Base-by-base conservation (phyloP, 2,113 vertebrate genomes). In the Cyprinodon variegatus region DNA sequence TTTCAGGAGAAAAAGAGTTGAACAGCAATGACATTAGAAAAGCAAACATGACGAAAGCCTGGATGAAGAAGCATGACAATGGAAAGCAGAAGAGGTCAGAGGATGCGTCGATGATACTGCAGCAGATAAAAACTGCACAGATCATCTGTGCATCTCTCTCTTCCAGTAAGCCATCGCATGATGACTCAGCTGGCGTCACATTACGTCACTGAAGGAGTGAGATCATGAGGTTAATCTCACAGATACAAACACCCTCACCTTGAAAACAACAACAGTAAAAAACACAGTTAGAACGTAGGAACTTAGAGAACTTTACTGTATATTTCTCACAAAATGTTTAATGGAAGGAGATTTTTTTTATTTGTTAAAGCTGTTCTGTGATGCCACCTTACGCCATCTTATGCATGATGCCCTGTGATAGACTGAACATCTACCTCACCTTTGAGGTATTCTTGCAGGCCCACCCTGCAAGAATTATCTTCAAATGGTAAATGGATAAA, bases 101-200 rank as follows among this genome's bases (percentile, higher is more conserved):
- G n/a, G 65, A 65, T 2, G 3, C 41, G 41, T 64, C 71, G 86
- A 80, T 86, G 85, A 86, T 74, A 76, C 83, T 70, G 75, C 66
- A 39, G 76, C 40, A 71, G 80, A 83, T 83, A 66, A 83, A 76
- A 57, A 62, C 69, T 76, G 78, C 73, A 75, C 83, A 77, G 88
- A 78, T 72, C 84, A 86, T 81, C 68, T 73, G 80, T 87, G 65
- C 68, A 1, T 57, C 67, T 74, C 70, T 88, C 45, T 68, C 37
- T 93, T 93, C 90, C 92, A 66, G 92, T 89, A 91, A 65, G 4
- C 76, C 87, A 79, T 78, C 62, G 64, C 39, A 50, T 60, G 86
- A 85, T 92, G 91, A 92, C 83, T 93, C 92, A 91, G 83, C 84
- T 89, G 84, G 66, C 29, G 72, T 86, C 76, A 68, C 75, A 65